Percentiles rank a stretch among this genome's conserved stretches.
Conservation (phyloP, 1,140 invertebrate species). For the Nasonia giraulti region DNA sequence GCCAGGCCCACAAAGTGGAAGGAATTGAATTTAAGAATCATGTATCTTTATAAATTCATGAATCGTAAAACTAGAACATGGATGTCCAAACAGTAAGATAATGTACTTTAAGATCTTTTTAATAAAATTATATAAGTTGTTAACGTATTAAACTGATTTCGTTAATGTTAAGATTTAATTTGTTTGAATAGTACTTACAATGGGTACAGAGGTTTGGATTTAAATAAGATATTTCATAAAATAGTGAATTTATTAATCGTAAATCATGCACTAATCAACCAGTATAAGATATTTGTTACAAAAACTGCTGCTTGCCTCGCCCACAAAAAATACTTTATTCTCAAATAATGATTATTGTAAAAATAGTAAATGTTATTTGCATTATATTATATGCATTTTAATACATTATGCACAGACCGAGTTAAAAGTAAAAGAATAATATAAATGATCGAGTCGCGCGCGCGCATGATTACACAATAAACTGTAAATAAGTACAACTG, state of each 20-base stretch:
- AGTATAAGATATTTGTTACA: slow-evolving; percentile 58
- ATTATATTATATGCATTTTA: slow-evolving; percentile 40
- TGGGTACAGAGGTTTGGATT: neutral
- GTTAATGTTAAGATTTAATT: neutral
- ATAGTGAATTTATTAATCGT: slow-evolving; percentile 65
- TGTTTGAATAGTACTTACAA: neutral
- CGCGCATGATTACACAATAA: slow-evolving; percentile 46
- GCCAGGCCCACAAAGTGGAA: slow-evolving; percentile 85
- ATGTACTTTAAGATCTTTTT: slow-evolving; percentile 28
- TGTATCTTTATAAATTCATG: slow-evolving; percentile 83
- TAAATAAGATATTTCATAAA: slow-evolving; percentile 58
- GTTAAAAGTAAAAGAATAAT: slow-evolving; percentile 49
- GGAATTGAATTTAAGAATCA: slow-evolving; percentile 82
- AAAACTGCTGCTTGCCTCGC: slow-evolving; percentile 52
- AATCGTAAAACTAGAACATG: slow-evolving; percentile 87
- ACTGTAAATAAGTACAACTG: slow-evolving; percentile 61
- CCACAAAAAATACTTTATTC: slow-evolving; percentile 46
- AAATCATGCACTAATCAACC: slow-evolving; percentile 58
- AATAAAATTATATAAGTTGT: slow-evolving; percentile 21
- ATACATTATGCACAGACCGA: slow-evolving; percentile 49
- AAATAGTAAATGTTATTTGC: slow-evolving; percentile 53
- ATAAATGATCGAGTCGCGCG: slow-evolving; percentile 50
- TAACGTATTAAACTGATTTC: neutral
- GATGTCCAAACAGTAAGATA: slow-evolving; percentile 64
- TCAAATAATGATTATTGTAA: slow-evolving; percentile 55